phyloP scores from a whole-genome alignment of 2,113 vertebrate genomes.

The Paradoxurus hermaphroditus region DNA sequence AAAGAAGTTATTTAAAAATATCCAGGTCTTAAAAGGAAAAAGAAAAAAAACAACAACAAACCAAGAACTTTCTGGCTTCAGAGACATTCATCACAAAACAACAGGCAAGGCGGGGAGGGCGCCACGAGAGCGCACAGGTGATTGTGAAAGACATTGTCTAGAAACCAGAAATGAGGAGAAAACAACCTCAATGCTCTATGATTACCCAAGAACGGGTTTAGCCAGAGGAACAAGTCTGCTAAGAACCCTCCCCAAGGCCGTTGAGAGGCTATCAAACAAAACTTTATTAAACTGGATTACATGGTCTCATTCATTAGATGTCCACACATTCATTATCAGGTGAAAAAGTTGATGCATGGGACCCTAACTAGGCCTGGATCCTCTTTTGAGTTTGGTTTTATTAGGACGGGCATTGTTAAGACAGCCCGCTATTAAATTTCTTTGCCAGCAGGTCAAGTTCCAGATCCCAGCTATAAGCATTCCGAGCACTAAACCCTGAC shows the following conservation, averaged over 20 bases:
- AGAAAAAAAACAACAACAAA: not conserved
- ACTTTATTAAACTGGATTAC: slow-evolving; percentile 87
- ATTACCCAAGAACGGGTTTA: slow-evolving; percentile 89
- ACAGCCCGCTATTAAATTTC: slow-evolving; percentile 64
- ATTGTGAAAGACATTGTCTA: slow-evolving; percentile 88
- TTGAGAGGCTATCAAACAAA: slow-evolving; percentile 88
- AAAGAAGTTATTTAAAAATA: slow-evolving; percentile 23
- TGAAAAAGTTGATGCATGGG: slow-evolving; percentile 43
- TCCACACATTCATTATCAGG: slow-evolving; percentile 60
- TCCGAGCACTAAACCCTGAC: slow-evolving; percentile 55
- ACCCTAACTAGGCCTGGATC: slow-evolving; percentile 46
- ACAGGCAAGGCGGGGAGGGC: slow-evolving; percentile 72
- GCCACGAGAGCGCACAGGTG: slow-evolving; percentile 76
- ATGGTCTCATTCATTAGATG: slow-evolving; percentile 79
- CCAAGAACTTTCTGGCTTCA: slow-evolving; percentile 57
- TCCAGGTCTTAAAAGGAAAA: not conserved
- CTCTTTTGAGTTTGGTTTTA: slow-evolving; percentile 55
- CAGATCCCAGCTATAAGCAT: slow-evolving; percentile 39
- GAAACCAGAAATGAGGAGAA: slow-evolving; percentile 86
- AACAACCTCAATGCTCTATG: slow-evolving; percentile 85
- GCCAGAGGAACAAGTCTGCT: slow-evolving; percentile 85
- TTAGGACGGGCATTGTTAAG: slow-evolving; percentile 33
- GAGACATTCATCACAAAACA: slow-evolving; percentile 81
- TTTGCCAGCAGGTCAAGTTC: slow-evolving; percentile 74
- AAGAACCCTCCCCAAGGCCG: slow-evolving; percentile 80